Percentiles rank a stretch among this genome's conserved stretches.
phyloP scores from a whole-genome alignment of 2,888 invertebrate genomes.

The Orthosia gracilis region DNA sequence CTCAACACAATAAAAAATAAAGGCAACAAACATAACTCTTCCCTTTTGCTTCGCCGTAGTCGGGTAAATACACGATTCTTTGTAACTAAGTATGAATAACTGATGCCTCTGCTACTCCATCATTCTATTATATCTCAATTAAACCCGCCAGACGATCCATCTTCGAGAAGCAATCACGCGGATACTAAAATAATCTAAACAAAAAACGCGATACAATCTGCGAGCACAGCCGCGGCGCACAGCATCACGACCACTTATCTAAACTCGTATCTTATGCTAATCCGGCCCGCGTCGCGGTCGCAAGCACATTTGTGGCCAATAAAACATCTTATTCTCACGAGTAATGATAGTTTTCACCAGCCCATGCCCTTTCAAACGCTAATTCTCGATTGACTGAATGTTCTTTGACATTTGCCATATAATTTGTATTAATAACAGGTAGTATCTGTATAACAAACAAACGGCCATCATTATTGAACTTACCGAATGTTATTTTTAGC shows the following conservation, averaged over 20 bases:
- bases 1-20: too few species aligned
- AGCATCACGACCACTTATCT: slow-evolving; percentile 47
- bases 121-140: slow-evolving; percentile 8
- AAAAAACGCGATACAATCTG: slow-evolving; percentile 24
- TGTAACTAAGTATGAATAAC: not conserved
- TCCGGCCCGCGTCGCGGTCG: slow-evolving; percentile 40
- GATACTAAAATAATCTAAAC: not conserved
- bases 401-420: slow-evolving; percentile 54
- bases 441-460: slow-evolving; percentile 43
- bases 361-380: slow-evolving; percentile 48
- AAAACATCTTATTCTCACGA: slow-evolving; percentile 55
- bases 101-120: not conserved
- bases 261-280: slow-evolving; percentile 60
- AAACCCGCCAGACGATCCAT: not conserved
- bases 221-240: slow-evolving; percentile 29
- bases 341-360: slow-evolving; percentile 50
- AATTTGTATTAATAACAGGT: slow-evolving; percentile 48
- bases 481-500: slow-evolving; percentile 39
- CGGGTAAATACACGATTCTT: not conserved
- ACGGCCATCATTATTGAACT: slow-evolving; percentile 44
- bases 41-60: too few species aligned
- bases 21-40: not conserved
- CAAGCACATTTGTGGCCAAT: slow-evolving; percentile 46
- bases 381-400: slow-evolving; percentile 44
- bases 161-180: slow-evolving; percentile 2